Evolutionary conservation across 2,797 vertebrate genomes (phyloP).

Genomic region (Hephaestus fuliginosus): DNA sequence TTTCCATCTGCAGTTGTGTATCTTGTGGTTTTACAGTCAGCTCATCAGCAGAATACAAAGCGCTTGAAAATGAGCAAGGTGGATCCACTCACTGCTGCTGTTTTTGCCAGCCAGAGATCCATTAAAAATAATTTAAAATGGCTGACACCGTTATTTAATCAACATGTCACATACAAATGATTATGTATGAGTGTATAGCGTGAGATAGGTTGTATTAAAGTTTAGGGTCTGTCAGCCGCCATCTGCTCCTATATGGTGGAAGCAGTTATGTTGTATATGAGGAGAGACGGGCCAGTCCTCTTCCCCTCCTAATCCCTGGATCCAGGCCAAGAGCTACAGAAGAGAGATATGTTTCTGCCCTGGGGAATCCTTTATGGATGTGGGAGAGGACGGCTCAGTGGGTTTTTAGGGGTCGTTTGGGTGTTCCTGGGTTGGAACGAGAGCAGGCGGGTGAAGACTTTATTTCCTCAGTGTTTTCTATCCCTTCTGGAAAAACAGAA

Average conservation of each 20-base stretch:
- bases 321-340: constrained; percentile 66
- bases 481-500: constrained; percentile 20
- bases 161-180: constrained; percentile 23
- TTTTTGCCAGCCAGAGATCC: constrained; percentile 19
- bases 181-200: constrained; percentile 12
- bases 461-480: constrained; percentile 16
- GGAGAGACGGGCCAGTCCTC: constrained; percentile 31
- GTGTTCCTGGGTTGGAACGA: constrained; percentile 33
- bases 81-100: constrained; percentile 21
- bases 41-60: constrained; percentile 16
- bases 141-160: constrained; percentile 28
- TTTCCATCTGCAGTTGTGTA: not conserved
- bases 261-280: constrained; percentile 29
- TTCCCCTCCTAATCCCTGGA: constrained; percentile 55
- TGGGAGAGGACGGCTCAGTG: constrained; percentile 50
- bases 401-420: constrained; percentile 44
- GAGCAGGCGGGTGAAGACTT: constrained; percentile 41
- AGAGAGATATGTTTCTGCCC: constrained; percentile 37
- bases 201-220: constrained; percentile 46
- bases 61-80: not conserved
- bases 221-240: constrained; percentile 25
- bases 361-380: constrained; percentile 56
- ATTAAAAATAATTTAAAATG: constrained; percentile 33
- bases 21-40: constrained; percentile 6
- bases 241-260: constrained; percentile 49